Evolutionary conservation across 92 coral and sea anemone genomes (phyloP), one percentile per base, ranked within the genome.

Genomic region (Phenganax stokvisi): DNA sequence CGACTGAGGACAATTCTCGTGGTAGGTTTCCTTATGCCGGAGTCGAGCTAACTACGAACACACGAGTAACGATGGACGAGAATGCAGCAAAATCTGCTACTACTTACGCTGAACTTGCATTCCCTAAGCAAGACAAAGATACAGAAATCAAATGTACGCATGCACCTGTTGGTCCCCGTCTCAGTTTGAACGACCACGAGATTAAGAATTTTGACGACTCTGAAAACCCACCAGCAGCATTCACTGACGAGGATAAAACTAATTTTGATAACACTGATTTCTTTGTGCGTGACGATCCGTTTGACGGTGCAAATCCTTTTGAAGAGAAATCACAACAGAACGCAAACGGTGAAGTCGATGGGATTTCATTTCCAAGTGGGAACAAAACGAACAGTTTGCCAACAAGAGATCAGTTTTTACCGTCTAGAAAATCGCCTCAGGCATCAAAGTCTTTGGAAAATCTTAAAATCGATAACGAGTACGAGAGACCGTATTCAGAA

Each of bases 51-150:
- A 29, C 79, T 62, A 56, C 63, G 80, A 82, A 74, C 62, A 80
- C 56, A 11, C 83, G 85, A 9, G 80, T 84, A 51, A 51, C 65
- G 51, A 83, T 87, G 0, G 28, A 75, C 8, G 92, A 88, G 20
- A 85, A 91, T 62, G 81, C 89, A 30, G 93, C 86, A 73, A 75
- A 77, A 65, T 74, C 57, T 72, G 89, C 80, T 73, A 90, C 91
- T 27, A 90, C 83, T 71, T 96, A 96, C 85, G 99, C 99, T 57
- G 86, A 85, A 81, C 80, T 96, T 56, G 82, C 89, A 31, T 87
- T 90, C 75, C 99, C 97, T 7, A 64, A 85, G 61, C 89, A 87
- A 3, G 87, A 87, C 2, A 85, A 81, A 13, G 85, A 86, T 10
- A 65, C 71, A 30, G 85, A 74, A 60, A 56, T 69, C 53, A 70